These are phyloP conservation scores for Heteromormyrus szaboi DNA, from an alignment of 2,797 vertebrate genomes.

Conservation along the genomic window DNA sequence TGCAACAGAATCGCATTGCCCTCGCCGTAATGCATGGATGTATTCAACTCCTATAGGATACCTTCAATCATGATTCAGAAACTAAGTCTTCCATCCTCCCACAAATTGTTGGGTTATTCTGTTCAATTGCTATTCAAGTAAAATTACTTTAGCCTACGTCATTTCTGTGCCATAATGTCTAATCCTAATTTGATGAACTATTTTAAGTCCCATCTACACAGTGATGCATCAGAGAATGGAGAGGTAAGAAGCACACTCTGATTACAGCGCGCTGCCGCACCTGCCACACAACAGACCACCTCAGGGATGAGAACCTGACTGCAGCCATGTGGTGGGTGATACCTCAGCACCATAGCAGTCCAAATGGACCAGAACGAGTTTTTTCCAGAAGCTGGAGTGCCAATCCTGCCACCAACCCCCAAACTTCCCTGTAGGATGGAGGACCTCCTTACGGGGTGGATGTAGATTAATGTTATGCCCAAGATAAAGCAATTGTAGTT, in stretches of 20 bases:
- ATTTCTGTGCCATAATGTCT: neutral
- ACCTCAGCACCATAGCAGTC: neutral
- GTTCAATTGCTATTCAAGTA: neutral
- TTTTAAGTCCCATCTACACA: neutral
- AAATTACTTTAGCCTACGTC: neutral
- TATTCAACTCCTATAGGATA: neutral
- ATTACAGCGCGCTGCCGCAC: neutral
- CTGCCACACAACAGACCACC: neutral
- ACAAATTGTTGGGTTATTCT: neutral
- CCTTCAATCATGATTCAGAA: neutral
- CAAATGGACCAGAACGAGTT: neutral
- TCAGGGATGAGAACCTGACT: neutral
- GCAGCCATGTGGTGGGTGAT: neutral
- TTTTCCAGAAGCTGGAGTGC: neutral
- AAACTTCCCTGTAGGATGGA: neutral
- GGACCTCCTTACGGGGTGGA: neutral
- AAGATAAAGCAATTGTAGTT: neutral
- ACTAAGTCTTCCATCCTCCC: neutral
- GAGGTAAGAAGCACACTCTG: neutral
- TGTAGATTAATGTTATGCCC: neutral
- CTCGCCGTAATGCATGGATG: neutral
- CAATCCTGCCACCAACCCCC: neutral
- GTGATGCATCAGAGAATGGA: neutral
- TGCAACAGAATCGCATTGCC: conserved; percentile 13
- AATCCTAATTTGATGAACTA: neutral